These are phyloP conservation scores for Gymnorhina tibicen DNA, from an alignment of 2,113 vertebrate species.

Conservation along the genomic window DNA sequence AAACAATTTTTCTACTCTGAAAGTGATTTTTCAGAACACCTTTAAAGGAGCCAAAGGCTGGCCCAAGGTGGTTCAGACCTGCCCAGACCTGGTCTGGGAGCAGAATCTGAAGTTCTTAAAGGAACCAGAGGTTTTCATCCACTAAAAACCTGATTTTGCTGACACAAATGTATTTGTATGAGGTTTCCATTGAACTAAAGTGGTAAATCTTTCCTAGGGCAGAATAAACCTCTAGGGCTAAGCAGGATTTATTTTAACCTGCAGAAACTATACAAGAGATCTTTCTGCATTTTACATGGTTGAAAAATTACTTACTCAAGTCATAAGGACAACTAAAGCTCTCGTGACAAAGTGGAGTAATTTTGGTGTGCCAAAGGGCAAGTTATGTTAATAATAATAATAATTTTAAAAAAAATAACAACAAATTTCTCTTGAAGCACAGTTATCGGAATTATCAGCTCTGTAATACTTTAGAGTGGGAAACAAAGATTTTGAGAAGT, in stretches of 20 bases:
- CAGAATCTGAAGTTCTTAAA: not conserved
- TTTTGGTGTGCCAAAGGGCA: not conserved
- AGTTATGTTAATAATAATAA: not conserved
- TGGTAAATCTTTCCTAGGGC: not conserved
- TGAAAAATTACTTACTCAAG: not conserved
- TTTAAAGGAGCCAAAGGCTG: not conserved
- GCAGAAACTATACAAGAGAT: not conserved
- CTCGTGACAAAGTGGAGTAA: not conserved
- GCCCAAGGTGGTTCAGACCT: not conserved
- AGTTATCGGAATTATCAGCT: not conserved
- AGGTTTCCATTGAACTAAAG: not conserved
- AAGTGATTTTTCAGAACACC: not conserved
- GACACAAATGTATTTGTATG: not conserved
- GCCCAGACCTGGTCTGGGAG: not conserved
- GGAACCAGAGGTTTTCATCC: not conserved
- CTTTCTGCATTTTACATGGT: not conserved
- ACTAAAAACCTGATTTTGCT: not conserved
- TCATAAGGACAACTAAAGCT: not conserved
- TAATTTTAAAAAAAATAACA: not conserved
- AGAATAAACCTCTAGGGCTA: not conserved
- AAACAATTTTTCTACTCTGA: not conserved
- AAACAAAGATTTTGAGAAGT: not conserved
- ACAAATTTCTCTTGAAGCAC: not conserved
- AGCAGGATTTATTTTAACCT: not conserved
- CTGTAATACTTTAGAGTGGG: not conserved